Conservation (phyloP, 2,113 vertebrate species). For the Pseudorasbora parva region DNA sequence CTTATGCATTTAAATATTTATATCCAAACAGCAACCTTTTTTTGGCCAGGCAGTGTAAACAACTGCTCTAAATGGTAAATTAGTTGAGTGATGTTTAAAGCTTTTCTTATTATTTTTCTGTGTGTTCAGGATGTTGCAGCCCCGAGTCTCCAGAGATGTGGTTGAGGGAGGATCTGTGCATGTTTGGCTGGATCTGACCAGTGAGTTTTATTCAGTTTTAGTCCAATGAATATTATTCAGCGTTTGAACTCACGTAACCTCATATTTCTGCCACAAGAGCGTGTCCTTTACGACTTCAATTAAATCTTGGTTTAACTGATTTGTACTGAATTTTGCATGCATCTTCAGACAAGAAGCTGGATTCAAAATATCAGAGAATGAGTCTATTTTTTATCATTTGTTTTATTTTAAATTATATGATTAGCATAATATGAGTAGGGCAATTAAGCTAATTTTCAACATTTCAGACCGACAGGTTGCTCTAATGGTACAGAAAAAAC, state of each 20-base stretch:
- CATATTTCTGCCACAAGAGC: background rate
- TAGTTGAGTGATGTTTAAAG: background rate
- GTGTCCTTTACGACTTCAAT: background rate
- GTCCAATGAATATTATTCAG: background rate
- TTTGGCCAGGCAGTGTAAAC: too few relatives aligned
- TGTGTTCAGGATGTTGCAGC: slow-evolving; percentile 68
- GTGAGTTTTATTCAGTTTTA: slow-evolving; percentile 60
- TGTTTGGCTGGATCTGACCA: slow-evolving; percentile 80
- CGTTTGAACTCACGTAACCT: background rate
- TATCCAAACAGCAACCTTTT: too few relatives aligned
- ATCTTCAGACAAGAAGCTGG: background rate
- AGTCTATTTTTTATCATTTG: background rate
- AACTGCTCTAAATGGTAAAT: background rate
- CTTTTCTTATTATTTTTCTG: slow-evolving; percentile 4
- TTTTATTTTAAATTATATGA: background rate
- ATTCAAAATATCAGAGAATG: background rate
- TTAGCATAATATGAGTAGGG: background rate
- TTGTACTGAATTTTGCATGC: background rate
- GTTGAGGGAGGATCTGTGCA: slow-evolving; percentile 78
- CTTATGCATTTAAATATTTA: too few relatives aligned
- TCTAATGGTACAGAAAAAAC: slow-evolving; percentile 77
- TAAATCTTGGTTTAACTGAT: background rate
- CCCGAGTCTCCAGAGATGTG: slow-evolving; percentile 68
- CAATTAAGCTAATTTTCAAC: background rate
- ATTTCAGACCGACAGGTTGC: slow-evolving; percentile 76